Percentiles rank a stretch among this genome's conserved stretches.
Evolutionary conservation across 2,888 invertebrate genomes (phyloP).

Genomic region (Tiliacea aurago): DNA sequence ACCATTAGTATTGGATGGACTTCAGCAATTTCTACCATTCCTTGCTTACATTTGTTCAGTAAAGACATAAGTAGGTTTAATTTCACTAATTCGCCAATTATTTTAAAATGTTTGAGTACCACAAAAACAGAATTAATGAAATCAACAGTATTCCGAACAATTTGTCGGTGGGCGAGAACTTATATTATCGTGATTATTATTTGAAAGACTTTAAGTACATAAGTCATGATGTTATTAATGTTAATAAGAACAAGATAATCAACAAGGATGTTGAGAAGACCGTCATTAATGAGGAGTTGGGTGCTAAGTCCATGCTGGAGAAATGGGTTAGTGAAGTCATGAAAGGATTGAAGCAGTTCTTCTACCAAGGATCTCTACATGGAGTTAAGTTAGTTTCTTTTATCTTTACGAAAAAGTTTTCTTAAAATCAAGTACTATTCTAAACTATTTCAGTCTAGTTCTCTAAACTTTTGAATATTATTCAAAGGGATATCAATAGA

Average conservation of each 20-base stretch:
- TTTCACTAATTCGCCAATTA: slow-evolving; percentile 7
- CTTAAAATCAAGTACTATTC: too few species aligned
- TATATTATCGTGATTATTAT: slow-evolving; percentile 81
- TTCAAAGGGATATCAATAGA: too few species aligned
- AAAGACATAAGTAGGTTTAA: slow-evolving; percentile 26
- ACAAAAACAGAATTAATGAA: slow-evolving; percentile 62
- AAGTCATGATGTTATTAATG: slow-evolving; percentile 74
- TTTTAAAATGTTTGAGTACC: slow-evolving; percentile 63
- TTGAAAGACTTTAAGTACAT: slow-evolving; percentile 84
- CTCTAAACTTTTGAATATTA: too few species aligned
- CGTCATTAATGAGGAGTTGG: slow-evolving; percentile 48
- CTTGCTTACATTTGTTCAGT: slow-evolving; percentile 39
- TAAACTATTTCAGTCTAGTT: too few species aligned
- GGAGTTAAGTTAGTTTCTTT: slow-evolving; percentile 85
- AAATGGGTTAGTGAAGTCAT: slow-evolving; percentile 80
- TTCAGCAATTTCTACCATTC: slow-evolving; percentile 32
- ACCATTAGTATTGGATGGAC: slow-evolving; percentile 38
- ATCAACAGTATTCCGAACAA: slow-evolving; percentile 62
- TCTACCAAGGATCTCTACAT: slow-evolving; percentile 85
- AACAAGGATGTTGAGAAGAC: slow-evolving; percentile 56
- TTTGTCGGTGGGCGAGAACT: slow-evolving; percentile 62
- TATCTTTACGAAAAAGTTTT: too few species aligned
- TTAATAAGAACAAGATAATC: slow-evolving; percentile 59
- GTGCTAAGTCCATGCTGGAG: slow-evolving; percentile 67
- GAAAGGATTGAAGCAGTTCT: slow-evolving; percentile 84